Base-by-base conservation (phyloP, 1,140 invertebrate genomes). In the Drosophila nigromelanica region DNA sequence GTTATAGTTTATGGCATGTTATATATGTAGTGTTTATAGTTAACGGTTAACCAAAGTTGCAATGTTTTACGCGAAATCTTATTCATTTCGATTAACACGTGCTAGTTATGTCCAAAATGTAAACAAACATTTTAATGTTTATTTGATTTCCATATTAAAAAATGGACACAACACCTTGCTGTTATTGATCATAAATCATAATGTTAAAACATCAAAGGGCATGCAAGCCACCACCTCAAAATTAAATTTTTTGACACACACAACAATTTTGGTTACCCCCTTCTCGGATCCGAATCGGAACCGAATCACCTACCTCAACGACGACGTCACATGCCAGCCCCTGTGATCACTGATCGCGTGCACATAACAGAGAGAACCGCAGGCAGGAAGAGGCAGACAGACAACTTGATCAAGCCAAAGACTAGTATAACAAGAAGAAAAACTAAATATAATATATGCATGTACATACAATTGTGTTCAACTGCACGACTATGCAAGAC, bases 331-430 rank as follows among this genome's bases (percentile, higher is more conserved):
- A 72, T 75, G 63, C 40, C 56, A 55, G 58, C 50, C 73, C 59
- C 52, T 64, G 59, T 64, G 68, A 72, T 60, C 51, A 24, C 54
- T 40, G 55, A 86, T 86, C 74, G 54, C 81, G 74, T 86, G 77
- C 64, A 71, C 42, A 48, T 72, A 80, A 50, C 58, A 66, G 62
- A 27, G n/a, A 21, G 18, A 63, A 39, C 30, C 50, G 56, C 45
- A 58, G 58, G 27, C 40, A 39, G 51, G 33, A 56, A 52, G 37
- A 35, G 35, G 11, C 58, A 66, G 51, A 18, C 50, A 40, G 78
- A 79, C 82, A 89, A 71, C 73, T 89, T 89, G 79, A 87, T 87
- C 76, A 55, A 42, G 18, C 39, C 35, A 76, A 78, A 18, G 50
- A 14, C 35, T 37, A 51, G 15, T 18, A n/a, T 8, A 33, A 59